Evolutionary conservation across 2,113 vertebrate genomes (phyloP).

Genomic region (Guaruba guarouba): DNA sequence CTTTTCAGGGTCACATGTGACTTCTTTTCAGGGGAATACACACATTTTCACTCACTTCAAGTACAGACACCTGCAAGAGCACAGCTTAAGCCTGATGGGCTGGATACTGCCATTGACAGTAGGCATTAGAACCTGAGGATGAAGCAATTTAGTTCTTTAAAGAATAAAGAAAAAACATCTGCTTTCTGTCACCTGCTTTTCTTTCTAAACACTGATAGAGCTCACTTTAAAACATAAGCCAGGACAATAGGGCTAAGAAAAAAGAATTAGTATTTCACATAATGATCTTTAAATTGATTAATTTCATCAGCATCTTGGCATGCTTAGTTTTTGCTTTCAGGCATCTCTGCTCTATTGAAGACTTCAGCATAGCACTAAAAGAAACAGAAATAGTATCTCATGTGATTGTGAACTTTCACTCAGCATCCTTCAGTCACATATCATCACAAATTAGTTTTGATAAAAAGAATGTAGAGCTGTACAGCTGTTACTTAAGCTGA

Average conservation of each 20-base stretch:
- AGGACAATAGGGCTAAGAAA: background rate
- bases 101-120: background rate
- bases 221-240: background rate
- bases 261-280: background rate
- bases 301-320: rapidly evolving
- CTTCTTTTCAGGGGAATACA: background rate
- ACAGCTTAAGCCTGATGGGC: background rate
- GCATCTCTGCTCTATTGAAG: rapidly evolving
- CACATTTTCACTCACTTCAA: background rate
- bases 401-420: rapidly evolving
- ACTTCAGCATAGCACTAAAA: rapidly evolving
- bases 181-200: background rate
- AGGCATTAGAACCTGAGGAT: background rate
- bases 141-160: background rate
- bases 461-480: rapidly evolving
- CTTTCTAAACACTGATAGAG: background rate
- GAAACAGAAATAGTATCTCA: rapidly evolving
- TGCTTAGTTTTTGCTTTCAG: rapidly evolving
- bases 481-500: rapidly evolving
- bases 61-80: no score
- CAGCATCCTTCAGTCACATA: background rate
- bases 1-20: background rate
- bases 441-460: background rate
- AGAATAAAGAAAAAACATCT: rapidly evolving
- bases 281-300: rapidly evolving